Conservation (phyloP, 2,888 invertebrate species). For the Perizoma affinitatum region DNA sequence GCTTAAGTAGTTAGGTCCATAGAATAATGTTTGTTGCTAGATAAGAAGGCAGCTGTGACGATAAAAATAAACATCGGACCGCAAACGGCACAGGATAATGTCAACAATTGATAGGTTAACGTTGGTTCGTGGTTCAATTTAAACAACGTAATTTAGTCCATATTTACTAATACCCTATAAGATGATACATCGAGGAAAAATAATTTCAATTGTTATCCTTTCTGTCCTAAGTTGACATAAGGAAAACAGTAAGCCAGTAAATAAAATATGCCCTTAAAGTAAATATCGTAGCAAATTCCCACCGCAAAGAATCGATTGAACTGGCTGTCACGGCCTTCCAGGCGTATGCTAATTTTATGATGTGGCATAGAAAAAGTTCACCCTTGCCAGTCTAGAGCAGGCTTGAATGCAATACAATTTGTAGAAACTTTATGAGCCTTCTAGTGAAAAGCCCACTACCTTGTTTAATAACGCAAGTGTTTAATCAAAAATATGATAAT, state of each 20-base stretch:
- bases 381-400: background rate
- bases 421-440: too few species aligned
- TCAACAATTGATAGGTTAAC: slow-evolving; percentile 3
- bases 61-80: slow-evolving; percentile 9
- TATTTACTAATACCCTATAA: background rate
- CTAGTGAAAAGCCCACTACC: too few species aligned
- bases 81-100: slow-evolving; percentile 1
- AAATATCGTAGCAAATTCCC: background rate
- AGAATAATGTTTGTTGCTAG: background rate
- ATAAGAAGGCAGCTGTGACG: slow-evolving; percentile 1
- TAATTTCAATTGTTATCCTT: slow-evolving; percentile 12
- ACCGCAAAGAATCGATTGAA: slow-evolving; percentile 18
- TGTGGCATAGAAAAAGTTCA: background rate
- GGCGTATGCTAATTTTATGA: slow-evolving; percentile 17
- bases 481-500: too few species aligned
- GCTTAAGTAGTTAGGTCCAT: background rate
- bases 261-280: background rate
- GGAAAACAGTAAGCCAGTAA: background rate
- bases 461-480: too few species aligned
- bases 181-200: slow-evolving; percentile 13
- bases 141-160: too few species aligned
- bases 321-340: slow-evolving; percentile 9
- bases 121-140: background rate
- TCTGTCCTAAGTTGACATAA: background rate
- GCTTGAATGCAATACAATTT: too few species aligned